phyloP scores from a whole-genome alignment of 2,888 invertebrate species.

The Ferdinandea cuprea region DNA sequence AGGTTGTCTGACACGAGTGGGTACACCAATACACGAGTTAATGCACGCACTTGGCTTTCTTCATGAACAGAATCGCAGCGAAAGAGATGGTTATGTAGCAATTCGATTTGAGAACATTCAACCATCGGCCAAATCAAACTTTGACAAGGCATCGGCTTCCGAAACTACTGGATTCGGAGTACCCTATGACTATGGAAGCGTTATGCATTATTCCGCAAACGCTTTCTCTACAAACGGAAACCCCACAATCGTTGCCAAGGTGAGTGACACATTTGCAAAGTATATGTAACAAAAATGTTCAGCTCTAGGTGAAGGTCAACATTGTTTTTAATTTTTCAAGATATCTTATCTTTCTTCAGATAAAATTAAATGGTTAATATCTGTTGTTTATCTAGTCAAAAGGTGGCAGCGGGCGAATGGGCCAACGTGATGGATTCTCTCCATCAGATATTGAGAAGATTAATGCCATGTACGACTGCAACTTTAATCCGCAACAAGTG shows the following conservation, averaged over 20 bases:
- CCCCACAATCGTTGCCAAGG: constrained; percentile 89
- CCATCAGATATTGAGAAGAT: constrained; percentile 88
- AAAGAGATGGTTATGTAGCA: constrained; percentile 88
- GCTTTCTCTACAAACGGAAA: constrained; percentile 90
- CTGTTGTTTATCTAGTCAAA: constrained; percentile 75
- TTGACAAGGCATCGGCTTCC: constrained; percentile 86
- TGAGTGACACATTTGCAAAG: constrained; percentile 78
- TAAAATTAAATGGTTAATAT: not conserved
- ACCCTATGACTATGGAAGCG: constrained; percentile 90
- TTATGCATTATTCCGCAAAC: constrained; percentile 92
- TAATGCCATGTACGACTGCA: constrained; percentile 90
- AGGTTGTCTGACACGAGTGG: constrained; percentile 87
- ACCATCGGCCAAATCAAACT: constrained; percentile 87
- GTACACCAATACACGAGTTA: constrained; percentile 91
- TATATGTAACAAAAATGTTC: not conserved
- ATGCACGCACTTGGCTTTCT: constrained; percentile 91
- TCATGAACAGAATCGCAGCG: constrained; percentile 92
- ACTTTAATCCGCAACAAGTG: constrained; percentile 47
- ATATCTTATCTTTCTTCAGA: not conserved
- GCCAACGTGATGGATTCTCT: constrained; percentile 90
- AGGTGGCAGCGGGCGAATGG: constrained; percentile 84
- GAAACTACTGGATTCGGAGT: constrained; percentile 87
- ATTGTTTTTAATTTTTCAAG: not conserved
- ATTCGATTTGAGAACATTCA: constrained; percentile 89
- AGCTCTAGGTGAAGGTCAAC: constrained; percentile 9